Percentiles rank a stretch among this genome's conserved stretches.
Evolutionary conservation across 2,888 invertebrate species (phyloP).

Genomic region (Tortricodes alternella): DNA sequence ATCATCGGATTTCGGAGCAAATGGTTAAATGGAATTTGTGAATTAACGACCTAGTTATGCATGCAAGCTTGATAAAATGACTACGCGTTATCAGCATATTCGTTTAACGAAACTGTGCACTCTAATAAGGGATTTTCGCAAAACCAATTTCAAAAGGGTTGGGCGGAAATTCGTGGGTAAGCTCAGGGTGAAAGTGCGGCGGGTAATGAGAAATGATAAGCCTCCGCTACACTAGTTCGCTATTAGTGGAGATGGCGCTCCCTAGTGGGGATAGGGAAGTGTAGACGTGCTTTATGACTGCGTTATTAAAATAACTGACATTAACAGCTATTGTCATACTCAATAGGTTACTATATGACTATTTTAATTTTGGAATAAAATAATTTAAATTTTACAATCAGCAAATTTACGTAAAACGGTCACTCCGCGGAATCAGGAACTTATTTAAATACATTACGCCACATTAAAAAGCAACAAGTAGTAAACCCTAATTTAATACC

Average conservation of each 20-base stretch:
- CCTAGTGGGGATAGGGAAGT: not conserved
- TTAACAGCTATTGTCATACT: not conserved
- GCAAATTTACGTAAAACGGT: no score
- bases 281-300: not conserved
- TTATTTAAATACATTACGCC: slow-evolving; percentile 42
- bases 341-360: no score
- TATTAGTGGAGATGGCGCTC: slow-evolving; percentile 38
- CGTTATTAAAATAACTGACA: not conserved
- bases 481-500: slow-evolving; percentile 44
- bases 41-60: not conserved
- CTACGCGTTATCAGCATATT: slow-evolving; percentile 14
- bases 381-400: no score
- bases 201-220: slow-evolving; percentile 50
- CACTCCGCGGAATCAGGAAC: no score
- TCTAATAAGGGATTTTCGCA: slow-evolving; percentile 22
- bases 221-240: slow-evolving; percentile 49
- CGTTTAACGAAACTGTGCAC: slow-evolving; percentile 12
- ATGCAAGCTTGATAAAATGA: not conserved
- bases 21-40: no score
- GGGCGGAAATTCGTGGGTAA: slow-evolving; percentile 11
- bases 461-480: slow-evolving; percentile 50
- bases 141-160: slow-evolving; percentile 30
- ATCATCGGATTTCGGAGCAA: no score
- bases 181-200: slow-evolving; percentile 21
- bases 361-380: no score